Evolutionary conservation across 1,140 invertebrate genomes (phyloP).

Genomic region (Tetramorium simillimum): DNA sequence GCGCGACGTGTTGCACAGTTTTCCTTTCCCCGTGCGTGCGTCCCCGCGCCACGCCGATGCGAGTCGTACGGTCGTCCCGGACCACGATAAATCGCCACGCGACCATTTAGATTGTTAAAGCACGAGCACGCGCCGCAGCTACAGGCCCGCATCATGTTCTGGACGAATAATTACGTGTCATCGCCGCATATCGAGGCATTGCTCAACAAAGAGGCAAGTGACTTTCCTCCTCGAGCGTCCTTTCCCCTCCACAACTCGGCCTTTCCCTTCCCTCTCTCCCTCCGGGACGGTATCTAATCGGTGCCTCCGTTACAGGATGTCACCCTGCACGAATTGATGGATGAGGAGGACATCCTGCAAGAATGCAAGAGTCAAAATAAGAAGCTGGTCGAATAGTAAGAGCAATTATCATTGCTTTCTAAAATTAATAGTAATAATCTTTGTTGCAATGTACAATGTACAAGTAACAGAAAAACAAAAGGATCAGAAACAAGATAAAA

Average conservation of each 20-base stretch:
- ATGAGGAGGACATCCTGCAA: slow-evolving; percentile 97
- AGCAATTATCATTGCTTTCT: slow-evolving; percentile 82
- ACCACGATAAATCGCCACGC: slow-evolving; percentile 16
- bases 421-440: neutral
- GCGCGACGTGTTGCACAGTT: slow-evolving; percentile 23
- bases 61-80: neutral
- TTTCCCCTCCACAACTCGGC: neutral
- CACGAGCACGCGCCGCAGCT: neutral
- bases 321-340: slow-evolving; percentile 94
- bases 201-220: slow-evolving; percentile 90
- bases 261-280: neutral
- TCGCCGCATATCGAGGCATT: slow-evolving; percentile 91
- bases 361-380: slow-evolving; percentile 98
- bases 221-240: neutral
- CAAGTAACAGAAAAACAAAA: too few species aligned
- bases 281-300: slow-evolving; percentile 18
- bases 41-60: slow-evolving; percentile 27
- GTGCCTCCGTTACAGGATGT: slow-evolving; percentile 90
- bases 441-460: too few species aligned
- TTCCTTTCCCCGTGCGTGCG: neutral
- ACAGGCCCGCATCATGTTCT: slow-evolving; percentile 89
- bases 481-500: too few species aligned
- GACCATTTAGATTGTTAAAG: neutral
- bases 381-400: slow-evolving; percentile 97
- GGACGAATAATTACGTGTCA: slow-evolving; percentile 91